Percentiles rank a stretch among this genome's conserved stretches.
Evolutionary conservation across 2,797 vertebrate genomes (phyloP).

Genomic region (Gephyroberyx darwinii): DNA sequence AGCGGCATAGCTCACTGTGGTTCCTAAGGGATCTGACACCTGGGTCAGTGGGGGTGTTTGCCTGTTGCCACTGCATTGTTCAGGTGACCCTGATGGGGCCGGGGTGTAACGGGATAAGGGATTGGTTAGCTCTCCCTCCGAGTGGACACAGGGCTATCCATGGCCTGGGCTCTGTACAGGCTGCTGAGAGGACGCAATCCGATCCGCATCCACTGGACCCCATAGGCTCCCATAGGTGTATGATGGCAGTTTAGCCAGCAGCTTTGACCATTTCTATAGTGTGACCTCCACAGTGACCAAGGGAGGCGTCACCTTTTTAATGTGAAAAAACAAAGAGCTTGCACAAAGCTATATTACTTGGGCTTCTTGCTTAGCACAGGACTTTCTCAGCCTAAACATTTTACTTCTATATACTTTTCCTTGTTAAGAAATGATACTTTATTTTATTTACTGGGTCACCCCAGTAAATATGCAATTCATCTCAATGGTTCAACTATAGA

Average conservation of each 20-base stretch:
- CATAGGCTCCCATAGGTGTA: slow-evolving; percentile 58
- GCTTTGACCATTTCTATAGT: slow-evolving; percentile 21
- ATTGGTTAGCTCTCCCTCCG: slow-evolving; percentile 77
- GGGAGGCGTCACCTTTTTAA: not conserved
- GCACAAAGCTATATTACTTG: not conserved
- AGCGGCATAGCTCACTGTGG: slow-evolving; percentile 45
- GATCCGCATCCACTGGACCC: slow-evolving; percentile 75
- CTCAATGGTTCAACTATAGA: too few species aligned
- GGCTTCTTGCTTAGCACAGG: not conserved
- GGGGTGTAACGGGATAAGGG: slow-evolving; percentile 80
- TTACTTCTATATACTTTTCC: not conserved
- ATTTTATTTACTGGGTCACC: not conserved
- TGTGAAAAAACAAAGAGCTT: not conserved
- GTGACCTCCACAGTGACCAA: slow-evolving; percentile 20
- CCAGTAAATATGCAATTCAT: too few species aligned
- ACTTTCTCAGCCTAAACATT: not conserved
- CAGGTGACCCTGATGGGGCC: slow-evolving; percentile 72
- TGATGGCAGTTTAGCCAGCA: slow-evolving; percentile 34
- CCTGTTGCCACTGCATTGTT: slow-evolving; percentile 77
- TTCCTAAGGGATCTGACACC: slow-evolving; percentile 77
- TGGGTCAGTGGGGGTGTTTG: slow-evolving; percentile 74
- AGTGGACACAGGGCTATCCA: slow-evolving; percentile 77
- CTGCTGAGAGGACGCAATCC: slow-evolving; percentile 80
- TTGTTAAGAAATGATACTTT: not conserved
- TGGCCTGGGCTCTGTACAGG: slow-evolving; percentile 61